Percentiles rank a stretch among this genome's conserved stretches.
Conservation (phyloP, 2,797 vertebrate genomes). For the Cyclura pinguis region DNA sequence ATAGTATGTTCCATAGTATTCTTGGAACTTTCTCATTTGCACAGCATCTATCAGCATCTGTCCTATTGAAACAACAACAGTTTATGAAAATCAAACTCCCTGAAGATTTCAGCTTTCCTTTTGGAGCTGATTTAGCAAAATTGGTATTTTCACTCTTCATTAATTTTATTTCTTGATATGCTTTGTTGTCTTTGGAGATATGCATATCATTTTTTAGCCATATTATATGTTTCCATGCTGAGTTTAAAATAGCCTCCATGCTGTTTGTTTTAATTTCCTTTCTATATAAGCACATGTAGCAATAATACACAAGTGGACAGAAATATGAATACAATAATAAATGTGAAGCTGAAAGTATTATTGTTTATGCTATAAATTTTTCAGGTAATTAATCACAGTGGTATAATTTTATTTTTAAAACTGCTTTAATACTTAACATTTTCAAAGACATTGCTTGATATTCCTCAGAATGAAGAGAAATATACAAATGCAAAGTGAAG, state of each 20-base stretch:
- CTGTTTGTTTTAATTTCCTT: constrained; percentile 51
- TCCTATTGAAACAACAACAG: neutral
- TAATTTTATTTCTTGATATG: constrained; percentile 24
- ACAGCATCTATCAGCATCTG: neutral
- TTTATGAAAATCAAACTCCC: neutral
- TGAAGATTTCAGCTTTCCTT: neutral
- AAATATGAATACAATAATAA: constrained; percentile 16
- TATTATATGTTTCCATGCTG: constrained; percentile 29
- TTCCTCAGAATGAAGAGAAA: neutral
- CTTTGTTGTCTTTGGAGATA: constrained; percentile 12
- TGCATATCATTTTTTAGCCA: constrained; percentile 10
- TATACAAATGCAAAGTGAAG: neutral
- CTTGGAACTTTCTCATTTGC: neutral
- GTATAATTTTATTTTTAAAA: constrained; percentile 18
- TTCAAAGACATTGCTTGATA: neutral
- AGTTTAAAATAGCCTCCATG: constrained; percentile 34
- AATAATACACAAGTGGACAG: constrained; percentile 1
- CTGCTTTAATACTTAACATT: neutral
- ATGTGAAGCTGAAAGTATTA: constrained; percentile 12
- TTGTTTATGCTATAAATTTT: constrained; percentile 22
- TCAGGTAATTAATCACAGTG: constrained; percentile 6
- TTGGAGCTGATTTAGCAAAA: constrained; percentile 12
- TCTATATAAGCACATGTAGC: constrained; percentile 23
- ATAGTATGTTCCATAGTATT: neutral
- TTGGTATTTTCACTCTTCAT: constrained; percentile 14